These are phyloP conservation scores for Lepus oiostolus DNA, from an alignment of 2,797 vertebrate genomes.

Conservation along the genomic window DNA sequence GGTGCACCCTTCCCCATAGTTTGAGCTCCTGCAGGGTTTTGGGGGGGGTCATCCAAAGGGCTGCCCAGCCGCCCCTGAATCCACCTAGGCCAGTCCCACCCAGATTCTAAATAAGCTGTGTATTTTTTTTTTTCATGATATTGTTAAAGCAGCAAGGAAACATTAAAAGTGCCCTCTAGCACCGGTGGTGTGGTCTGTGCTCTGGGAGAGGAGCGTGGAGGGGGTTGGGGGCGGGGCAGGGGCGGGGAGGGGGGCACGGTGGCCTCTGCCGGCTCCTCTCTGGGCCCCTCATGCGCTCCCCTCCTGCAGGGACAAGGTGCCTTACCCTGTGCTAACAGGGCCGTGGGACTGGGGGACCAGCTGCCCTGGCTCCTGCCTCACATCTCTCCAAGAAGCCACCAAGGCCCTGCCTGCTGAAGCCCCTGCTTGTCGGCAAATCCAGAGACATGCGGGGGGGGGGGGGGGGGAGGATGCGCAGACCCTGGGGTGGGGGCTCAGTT, in stretches of 20 bases:
- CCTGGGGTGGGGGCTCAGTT: no score
- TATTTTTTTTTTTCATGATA: conserved; percentile 69
- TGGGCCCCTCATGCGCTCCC: no score
- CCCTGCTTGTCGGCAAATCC: background rate
- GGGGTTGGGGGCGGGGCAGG: background rate
- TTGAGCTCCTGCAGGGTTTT: background rate
- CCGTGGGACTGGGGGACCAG: background rate
- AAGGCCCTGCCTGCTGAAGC: background rate
- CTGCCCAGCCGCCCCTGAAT: background rate
- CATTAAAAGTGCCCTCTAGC: conserved; percentile 73
- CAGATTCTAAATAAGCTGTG: conserved; percentile 68
- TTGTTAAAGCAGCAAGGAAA: conserved; percentile 72
- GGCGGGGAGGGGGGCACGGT: no score
- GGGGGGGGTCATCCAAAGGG: background rate
- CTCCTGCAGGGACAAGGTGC: background rate
- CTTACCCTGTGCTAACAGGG: no score
- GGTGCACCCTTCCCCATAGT: background rate
- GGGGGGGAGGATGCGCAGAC: no score
- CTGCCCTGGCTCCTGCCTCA: background rate
- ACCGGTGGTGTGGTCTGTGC: background rate
- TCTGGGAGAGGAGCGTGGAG: background rate
- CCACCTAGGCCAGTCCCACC: conserved; percentile 45
- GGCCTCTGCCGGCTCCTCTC: background rate
- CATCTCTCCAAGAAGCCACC: background rate
- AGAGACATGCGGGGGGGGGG: background rate